A percentile compares a stretch with the other conserved stretches of the same genome.
These are phyloP conservation scores for Astyanax mexicanus DNA, from an alignment of 2,797 vertebrate species.

Conservation along the genomic window DNA sequence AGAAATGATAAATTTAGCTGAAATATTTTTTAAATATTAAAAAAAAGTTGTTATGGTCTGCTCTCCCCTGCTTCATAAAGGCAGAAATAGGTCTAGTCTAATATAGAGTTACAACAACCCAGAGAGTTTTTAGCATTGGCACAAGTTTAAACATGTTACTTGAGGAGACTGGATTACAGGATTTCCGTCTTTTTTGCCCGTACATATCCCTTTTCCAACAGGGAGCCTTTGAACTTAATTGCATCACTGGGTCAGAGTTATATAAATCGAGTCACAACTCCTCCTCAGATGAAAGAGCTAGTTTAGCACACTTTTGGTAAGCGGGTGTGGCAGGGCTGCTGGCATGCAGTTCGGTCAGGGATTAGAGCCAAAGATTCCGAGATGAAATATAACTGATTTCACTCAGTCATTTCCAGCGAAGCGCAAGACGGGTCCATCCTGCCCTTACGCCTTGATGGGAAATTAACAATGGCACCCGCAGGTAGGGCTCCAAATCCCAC, in stretches of 20 bases:
- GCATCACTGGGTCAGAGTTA: constrained; percentile 38
- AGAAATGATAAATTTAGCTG: no score
- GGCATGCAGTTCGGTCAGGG: constrained; percentile 4
- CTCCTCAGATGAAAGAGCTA: not conserved
- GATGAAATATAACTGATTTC: not conserved
- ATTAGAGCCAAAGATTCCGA: not conserved
- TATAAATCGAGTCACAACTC: not conserved
- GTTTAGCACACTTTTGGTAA: constrained; percentile 17
- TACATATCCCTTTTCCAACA: not conserved
- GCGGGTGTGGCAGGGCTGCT: not conserved
- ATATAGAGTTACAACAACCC: not conserved
- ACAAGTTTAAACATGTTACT: not conserved
- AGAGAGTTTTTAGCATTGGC: not conserved
- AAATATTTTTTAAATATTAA: no score
- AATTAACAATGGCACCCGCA: constrained; percentile 24
- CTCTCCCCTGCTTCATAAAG: not conserved
- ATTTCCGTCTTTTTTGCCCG: not conserved
- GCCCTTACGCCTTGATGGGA: constrained; percentile 18
- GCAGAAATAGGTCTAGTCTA: no score
- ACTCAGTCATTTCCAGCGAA: not conserved
- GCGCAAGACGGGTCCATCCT: not conserved
- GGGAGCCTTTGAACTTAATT: constrained; percentile 14
- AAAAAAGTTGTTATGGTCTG: no score
- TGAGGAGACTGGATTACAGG: not conserved
- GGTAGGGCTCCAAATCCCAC: constrained; percentile 17